Evolutionary conservation across 1,140 invertebrate species (phyloP).

Genomic region (Brachionus koreanus): DNA sequence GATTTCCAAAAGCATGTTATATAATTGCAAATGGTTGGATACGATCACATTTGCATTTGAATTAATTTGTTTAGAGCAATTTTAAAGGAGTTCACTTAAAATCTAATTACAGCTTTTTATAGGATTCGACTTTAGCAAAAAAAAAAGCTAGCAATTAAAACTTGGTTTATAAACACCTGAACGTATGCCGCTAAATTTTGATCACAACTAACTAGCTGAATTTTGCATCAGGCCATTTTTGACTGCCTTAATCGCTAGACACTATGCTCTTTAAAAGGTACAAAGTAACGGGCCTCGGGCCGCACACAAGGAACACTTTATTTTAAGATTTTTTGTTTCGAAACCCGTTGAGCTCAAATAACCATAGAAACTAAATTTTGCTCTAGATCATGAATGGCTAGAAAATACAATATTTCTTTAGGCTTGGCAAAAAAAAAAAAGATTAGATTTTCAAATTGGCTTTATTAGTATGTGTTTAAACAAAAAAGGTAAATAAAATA

Average conservation of each 20-base stretch:
- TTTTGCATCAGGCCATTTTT: not conserved
- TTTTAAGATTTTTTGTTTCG: not conserved
- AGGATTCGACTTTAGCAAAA: not conserved
- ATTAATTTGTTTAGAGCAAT: not conserved
- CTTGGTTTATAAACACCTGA: not conserved
- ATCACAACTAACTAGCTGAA: not conserved
- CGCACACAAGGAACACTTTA: not conserved
- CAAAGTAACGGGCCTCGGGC: not conserved
- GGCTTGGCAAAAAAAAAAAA: constrained; percentile 35
- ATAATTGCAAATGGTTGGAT: not conserved
- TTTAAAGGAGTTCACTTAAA: not conserved
- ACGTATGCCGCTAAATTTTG: not conserved
- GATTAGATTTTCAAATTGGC: not conserved
- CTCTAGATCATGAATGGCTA: constrained; percentile 28
- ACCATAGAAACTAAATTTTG: constrained; percentile 22
- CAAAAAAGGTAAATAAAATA: not conserved
- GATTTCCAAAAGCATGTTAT: not conserved
- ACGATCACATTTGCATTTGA: not conserved
- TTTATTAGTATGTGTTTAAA: constrained; percentile 11
- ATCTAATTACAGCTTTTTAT: not conserved
- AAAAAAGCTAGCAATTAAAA: not conserved
- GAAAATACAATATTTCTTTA: constrained; percentile 37
- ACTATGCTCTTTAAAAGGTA: not conserved
- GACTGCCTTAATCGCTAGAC: not conserved
- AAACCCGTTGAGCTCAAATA: not conserved